Conservation (phyloP, 2,888 invertebrate species). For the Drosophila pegasa region DNA sequence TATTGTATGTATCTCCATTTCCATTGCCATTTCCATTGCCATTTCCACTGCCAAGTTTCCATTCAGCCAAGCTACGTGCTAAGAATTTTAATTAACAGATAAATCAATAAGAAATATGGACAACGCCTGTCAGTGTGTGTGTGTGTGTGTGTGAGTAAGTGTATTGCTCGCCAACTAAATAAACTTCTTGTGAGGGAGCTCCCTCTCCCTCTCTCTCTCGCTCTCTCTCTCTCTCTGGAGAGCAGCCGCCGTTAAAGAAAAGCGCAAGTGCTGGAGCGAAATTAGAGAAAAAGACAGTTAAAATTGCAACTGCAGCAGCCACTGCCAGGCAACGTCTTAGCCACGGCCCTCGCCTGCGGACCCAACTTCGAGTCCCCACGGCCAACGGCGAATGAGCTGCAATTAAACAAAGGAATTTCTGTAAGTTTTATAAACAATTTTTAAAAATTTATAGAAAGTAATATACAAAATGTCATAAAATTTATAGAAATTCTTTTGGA, state of each 20-base stretch:
- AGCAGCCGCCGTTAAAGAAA: slow-evolving; percentile 50
- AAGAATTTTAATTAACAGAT: slow-evolving; percentile 81
- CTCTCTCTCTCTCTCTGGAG: slow-evolving; percentile 20
- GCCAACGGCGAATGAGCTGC: slow-evolving; percentile 30
- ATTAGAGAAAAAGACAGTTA: slow-evolving; percentile 71
- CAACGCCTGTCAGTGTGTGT: slow-evolving; percentile 73
- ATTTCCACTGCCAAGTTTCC: slow-evolving; percentile 40
- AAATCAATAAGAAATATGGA: slow-evolving; percentile 81
- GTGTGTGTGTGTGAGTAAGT: slow-evolving; percentile 19
- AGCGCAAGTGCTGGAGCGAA: slow-evolving; percentile 67
- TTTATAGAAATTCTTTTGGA: too few species aligned
- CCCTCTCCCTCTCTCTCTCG: too few species aligned
- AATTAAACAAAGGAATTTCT: slow-evolving; percentile 1
- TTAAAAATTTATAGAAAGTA: not conserved
- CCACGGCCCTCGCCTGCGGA: slow-evolving; percentile 21
- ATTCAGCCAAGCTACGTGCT: slow-evolving; percentile 74
- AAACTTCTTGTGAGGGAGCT: slow-evolving; percentile 72
- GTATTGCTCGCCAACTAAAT: slow-evolving; percentile 72
- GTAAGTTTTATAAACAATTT: not conserved
- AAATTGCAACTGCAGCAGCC: slow-evolving; percentile 50
- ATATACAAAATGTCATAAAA: not conserved
- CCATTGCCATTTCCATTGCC: slow-evolving; percentile 40
- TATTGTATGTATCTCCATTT: slow-evolving; percentile 54
- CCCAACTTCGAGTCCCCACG: slow-evolving; percentile 14
- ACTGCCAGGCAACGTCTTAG: slow-evolving; percentile 47